A percentile compares a stretch with the other conserved stretches of the same genome.
Conservation (phyloP, 2,113 vertebrate genomes). For the Nestor notabilis region DNA sequence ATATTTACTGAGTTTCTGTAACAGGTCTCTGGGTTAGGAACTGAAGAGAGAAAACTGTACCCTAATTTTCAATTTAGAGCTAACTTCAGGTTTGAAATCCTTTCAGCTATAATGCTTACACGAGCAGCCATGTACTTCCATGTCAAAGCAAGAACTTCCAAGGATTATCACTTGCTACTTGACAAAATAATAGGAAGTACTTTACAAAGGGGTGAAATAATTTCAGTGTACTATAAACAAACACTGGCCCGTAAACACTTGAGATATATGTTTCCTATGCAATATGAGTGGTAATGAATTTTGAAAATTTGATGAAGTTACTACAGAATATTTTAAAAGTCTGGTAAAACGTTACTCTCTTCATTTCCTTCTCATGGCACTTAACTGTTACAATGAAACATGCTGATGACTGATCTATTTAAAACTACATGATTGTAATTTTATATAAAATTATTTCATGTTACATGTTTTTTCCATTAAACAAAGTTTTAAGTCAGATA, state of each 20-base stretch:
- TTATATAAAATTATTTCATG: neutral
- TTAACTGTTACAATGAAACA: neutral
- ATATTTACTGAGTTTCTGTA: neutral
- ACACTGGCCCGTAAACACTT: neutral
- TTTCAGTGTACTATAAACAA: neutral
- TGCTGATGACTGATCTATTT: neutral
- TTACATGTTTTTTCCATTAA: neutral
- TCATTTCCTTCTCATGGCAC: neutral
- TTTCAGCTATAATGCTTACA: neutral
- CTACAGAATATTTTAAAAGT: neutral
- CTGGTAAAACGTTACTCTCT: neutral
- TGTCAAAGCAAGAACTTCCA: neutral
- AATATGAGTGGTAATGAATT: neutral
- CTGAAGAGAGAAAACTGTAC: neutral
- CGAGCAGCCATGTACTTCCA: neutral
- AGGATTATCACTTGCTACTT: neutral
- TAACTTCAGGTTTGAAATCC: neutral
- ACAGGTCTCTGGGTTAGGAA: neutral
- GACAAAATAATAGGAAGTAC: neutral
- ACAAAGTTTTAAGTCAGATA: neutral
- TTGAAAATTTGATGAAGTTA: neutral
- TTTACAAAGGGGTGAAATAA: neutral
- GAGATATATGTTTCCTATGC: neutral
- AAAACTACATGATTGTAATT: neutral
- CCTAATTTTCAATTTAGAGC: neutral